Conservation (phyloP, 1,140 invertebrate species). For the Danaus plexippus region DNA sequence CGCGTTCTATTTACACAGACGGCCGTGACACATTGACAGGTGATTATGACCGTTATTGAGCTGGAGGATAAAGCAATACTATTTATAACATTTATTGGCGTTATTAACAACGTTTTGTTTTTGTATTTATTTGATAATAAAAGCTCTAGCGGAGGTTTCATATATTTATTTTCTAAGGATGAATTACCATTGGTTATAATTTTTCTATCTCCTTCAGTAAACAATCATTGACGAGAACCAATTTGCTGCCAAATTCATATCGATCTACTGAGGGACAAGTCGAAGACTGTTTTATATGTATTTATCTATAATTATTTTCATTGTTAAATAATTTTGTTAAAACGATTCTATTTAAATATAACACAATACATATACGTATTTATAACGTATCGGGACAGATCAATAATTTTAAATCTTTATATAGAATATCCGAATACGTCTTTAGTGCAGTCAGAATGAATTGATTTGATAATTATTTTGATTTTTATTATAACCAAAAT, state of each 20-base stretch:
- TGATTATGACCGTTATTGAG: constrained; percentile 52
- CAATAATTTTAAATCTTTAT: too few relatives aligned
- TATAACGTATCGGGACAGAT: too few relatives aligned
- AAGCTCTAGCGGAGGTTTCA: background rate
- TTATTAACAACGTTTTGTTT: constrained; percentile 26
- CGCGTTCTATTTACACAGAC: constrained; percentile 35
- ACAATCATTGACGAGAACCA: constrained; percentile 15
- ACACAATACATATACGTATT: too few relatives aligned
- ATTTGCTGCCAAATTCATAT: constrained; percentile 3
- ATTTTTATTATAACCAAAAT: background rate
- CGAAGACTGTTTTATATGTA: too few relatives aligned
- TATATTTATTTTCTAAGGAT: background rate
- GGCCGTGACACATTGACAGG: constrained; percentile 43
- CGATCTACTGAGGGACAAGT: too few relatives aligned
- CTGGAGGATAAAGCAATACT: constrained; percentile 31
- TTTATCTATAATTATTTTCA: too few relatives aligned
- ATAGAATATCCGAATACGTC: too few relatives aligned
- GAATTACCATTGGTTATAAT: constrained; percentile 16
- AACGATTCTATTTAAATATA: too few relatives aligned
- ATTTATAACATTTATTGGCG: constrained; percentile 39
- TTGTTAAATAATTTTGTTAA: too few relatives aligned
- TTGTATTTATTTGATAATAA: background rate
- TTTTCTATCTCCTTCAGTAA: constrained; percentile 13
- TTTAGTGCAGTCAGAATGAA: too few relatives aligned
- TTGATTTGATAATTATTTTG: too few relatives aligned